Percentiles rank a stretch among this genome's conserved stretches.
These are phyloP conservation scores for Panagrolaimus sp. DNA, from an alignment of 1,140 invertebrate genomes.

Conservation along the genomic window DNA sequence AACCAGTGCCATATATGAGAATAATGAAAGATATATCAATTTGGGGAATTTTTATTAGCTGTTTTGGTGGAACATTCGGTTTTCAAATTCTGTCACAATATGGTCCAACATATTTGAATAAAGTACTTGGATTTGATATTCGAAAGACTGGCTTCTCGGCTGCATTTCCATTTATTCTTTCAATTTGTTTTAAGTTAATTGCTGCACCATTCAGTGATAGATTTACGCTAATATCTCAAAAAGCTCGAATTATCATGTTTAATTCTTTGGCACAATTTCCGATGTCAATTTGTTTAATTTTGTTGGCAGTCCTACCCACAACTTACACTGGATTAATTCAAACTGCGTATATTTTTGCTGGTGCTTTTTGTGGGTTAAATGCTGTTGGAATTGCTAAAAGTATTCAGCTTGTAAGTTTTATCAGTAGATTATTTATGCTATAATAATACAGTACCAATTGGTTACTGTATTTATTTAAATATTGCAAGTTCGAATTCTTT, in stretches of 20 bases:
- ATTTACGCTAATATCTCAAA: conserved; percentile 25
- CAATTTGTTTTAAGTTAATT: conserved; percentile 25
- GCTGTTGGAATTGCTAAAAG: conserved; percentile 30
- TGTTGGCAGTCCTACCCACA: conserved; percentile 29
- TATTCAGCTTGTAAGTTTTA: conserved; percentile 30
- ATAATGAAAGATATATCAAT: conserved; percentile 22
- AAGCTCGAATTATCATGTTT: conserved; percentile 27
- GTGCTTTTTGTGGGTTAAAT: conserved; percentile 32
- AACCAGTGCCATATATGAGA: conserved; percentile 19
- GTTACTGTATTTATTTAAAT: too few relatives aligned
- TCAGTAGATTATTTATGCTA: too few relatives aligned
- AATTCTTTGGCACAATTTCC: conserved; percentile 26
- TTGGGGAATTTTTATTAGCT: conserved; percentile 20
- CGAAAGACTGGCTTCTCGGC: conserved; percentile 28
- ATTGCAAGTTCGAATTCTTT: too few relatives aligned
- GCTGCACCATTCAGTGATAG: conserved; percentile 34
- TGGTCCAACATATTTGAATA: conserved; percentile 39
- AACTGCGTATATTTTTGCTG: conserved; percentile 26
- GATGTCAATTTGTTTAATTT: conserved; percentile 27
- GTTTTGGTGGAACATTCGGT: conserved; percentile 19
- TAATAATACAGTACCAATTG: too few relatives aligned
- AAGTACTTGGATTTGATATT: conserved; percentile 30
- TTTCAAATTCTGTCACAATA: conserved; percentile 26
- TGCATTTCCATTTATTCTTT: conserved; percentile 30
- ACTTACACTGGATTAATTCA: conserved; percentile 19